phyloP scores from a whole-genome alignment of 2,888 invertebrate genomes.

The Cheilosia pagana region DNA sequence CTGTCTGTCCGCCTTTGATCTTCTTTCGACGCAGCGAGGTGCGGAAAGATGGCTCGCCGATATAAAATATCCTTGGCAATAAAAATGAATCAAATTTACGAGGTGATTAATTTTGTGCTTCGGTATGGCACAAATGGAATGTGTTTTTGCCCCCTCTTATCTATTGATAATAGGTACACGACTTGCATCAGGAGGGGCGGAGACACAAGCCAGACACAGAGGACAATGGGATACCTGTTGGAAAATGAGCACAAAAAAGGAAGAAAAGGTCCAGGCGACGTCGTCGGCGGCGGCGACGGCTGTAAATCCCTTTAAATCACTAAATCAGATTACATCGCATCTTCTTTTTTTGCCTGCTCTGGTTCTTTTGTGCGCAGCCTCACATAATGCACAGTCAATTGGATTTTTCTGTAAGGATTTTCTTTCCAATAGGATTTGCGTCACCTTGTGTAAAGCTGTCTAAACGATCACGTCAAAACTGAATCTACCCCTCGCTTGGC shows the following conservation, averaged over 20 bases:
- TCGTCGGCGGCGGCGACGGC: constrained; percentile 38
- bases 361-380: constrained; percentile 21
- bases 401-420: constrained; percentile 19
- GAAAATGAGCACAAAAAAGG: neutral
- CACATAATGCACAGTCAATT: constrained; percentile 70
- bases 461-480: constrained; percentile 46
- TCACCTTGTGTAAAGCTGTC: constrained; percentile 18
- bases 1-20: constrained; percentile 72
- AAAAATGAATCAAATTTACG: constrained; percentile 76
- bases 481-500: neutral
- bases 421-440: constrained; percentile 29
- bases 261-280: constrained; percentile 44
- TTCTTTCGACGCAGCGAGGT: constrained; percentile 7
- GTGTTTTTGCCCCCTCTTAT: constrained; percentile 24
- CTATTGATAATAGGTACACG: constrained; percentile 32
- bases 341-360: neutral
- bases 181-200: constrained; percentile 24
- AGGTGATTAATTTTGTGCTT: constrained; percentile 75
- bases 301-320: constrained; percentile 58
- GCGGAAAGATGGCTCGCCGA: constrained; percentile 20
- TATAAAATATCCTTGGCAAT: constrained; percentile 67
- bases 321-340: constrained; percentile 61
- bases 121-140: constrained; percentile 68
- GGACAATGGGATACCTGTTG: constrained; percentile 60
- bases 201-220: constrained; percentile 6